Percentiles rank a stretch among this genome's conserved stretches.
Evolutionary conservation across 2,113 vertebrate genomes (phyloP).

Genomic region (Elephas maximus): DNA sequence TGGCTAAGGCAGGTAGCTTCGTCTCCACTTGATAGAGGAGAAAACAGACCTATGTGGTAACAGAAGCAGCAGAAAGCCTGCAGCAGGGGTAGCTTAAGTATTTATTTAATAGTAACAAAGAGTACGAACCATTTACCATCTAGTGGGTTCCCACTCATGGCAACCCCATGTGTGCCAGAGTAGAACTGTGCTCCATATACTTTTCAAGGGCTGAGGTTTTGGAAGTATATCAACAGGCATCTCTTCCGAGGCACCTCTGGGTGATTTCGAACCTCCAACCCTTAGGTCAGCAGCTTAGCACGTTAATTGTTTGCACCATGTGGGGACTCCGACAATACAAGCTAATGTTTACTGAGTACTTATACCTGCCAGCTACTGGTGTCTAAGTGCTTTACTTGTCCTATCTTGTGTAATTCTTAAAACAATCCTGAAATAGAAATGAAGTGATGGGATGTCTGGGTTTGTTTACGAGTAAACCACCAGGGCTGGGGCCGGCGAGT

Average conservation of each 20-base stretch:
- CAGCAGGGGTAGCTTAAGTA: rapidly evolving
- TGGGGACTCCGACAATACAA: background rate
- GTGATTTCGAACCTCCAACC: background rate
- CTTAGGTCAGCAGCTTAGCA: background rate
- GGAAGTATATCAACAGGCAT: background rate
- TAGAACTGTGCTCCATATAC: background rate
- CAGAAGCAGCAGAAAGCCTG: background rate
- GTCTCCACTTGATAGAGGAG: background rate
- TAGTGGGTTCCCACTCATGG: background rate
- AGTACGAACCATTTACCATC: background rate
- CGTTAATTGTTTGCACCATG: background rate
- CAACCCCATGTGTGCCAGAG: background rate
- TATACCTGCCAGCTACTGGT: too few relatives aligned
- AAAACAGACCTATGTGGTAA: too few relatives aligned
- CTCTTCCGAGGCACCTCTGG: background rate
- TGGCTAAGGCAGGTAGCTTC: background rate
- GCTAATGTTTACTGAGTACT: background rate
- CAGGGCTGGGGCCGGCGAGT: rapidly evolving
- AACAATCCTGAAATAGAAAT: rapidly evolving
- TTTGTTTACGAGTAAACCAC: background rate
- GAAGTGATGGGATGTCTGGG: too few relatives aligned
- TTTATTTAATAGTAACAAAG: background rate
- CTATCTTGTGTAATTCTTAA: background rate
- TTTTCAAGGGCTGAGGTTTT: background rate
- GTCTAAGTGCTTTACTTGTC: background rate